Base-by-base conservation (phyloP, 2,113 vertebrate genomes). In the Chaenogobius annularis region DNA sequence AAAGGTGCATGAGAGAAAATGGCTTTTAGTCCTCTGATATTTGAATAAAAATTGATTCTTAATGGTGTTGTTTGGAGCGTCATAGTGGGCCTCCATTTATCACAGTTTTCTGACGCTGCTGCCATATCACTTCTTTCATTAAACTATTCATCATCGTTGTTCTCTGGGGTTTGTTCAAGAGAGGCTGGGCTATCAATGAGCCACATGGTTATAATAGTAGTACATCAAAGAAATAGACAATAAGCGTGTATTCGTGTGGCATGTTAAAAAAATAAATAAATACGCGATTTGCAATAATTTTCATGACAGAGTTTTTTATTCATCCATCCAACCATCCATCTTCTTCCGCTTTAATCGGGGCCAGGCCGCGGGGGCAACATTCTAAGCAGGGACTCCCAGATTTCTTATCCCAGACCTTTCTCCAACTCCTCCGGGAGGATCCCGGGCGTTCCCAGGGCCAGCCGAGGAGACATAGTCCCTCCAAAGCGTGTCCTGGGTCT, bases 81-180 rank as follows among this genome's bases (percentile, higher is more conserved):
- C 63, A 23, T 63, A 35, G 37, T 50, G 8, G n/a, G 15, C 14
- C 35, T 47, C 69, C 48, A 58, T 62, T 68, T 66, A 66, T 69
- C 54, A 65, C 47, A 74, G 40, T 70, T 43, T 58, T 78, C 52
- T 35, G 35, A 19, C 22, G 72, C 58, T 5, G 6, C 12, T n/a
- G 10, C 48, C 44, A 73, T 47, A 68, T 69, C 48, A 22, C 59
- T 19, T 44, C 15, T 37, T 44, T 67, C 35, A 44, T 17, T 40
- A 74, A 13, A 70, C 66, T 47, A 23, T 44, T 19, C 56, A 77
- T 59, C 15, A 55, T 19, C 20, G 58, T 26, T 40, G 46, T 48
- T 19, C 8, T 20, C 35, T 47, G 31, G 40, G 61, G 52, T 19
- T 5, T 10, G 23, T 56, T 11, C 61, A 40, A n/a, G 35, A 63